These are phyloP conservation scores for Paralinhomoeus sp. DNA, from an alignment of 2,888 invertebrate genomes.

Conservation along the genomic window DNA sequence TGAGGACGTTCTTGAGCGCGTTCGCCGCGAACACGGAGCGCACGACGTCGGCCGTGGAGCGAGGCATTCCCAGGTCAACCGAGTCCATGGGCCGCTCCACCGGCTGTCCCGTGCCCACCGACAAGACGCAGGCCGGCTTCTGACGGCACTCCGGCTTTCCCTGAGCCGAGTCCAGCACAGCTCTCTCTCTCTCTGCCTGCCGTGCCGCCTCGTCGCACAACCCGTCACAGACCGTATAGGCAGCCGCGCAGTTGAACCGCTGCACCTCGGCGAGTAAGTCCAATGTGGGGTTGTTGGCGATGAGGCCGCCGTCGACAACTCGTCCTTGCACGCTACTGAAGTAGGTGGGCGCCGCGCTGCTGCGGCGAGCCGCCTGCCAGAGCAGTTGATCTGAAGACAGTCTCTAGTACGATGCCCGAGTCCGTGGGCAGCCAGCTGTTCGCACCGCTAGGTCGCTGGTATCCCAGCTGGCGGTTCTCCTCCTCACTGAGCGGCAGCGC, in stretches of 20 bases:
- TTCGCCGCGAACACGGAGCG: too few species aligned
- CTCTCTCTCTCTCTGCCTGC: too few species aligned
- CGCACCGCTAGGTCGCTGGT: too few species aligned
- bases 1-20: too few species aligned
- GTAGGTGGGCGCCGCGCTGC: conserved; percentile 85
- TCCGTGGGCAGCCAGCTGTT: too few species aligned
- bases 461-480: conserved; percentile 2
- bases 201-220: too few species aligned
- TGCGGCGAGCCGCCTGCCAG: conserved; percentile 75
- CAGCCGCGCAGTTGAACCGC: conserved; percentile 42
- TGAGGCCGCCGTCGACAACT: conserved; percentile 63
- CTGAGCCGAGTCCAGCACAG: too few species aligned
- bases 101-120: not conserved
- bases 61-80: too few species aligned
- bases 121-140: not conserved
- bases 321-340: conserved; percentile 35
- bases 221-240: too few species aligned
- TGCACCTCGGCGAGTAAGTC: conserved; percentile 76
- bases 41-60: too few species aligned
- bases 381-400: conserved; percentile 40
- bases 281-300: conserved; percentile 81
- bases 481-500: conserved; percentile 23
- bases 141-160: too few species aligned
- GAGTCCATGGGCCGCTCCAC: too few species aligned
- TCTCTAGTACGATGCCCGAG: not conserved